Conservation (phyloP, 1,140 invertebrate species). For the Drosophila cardini region DNA sequence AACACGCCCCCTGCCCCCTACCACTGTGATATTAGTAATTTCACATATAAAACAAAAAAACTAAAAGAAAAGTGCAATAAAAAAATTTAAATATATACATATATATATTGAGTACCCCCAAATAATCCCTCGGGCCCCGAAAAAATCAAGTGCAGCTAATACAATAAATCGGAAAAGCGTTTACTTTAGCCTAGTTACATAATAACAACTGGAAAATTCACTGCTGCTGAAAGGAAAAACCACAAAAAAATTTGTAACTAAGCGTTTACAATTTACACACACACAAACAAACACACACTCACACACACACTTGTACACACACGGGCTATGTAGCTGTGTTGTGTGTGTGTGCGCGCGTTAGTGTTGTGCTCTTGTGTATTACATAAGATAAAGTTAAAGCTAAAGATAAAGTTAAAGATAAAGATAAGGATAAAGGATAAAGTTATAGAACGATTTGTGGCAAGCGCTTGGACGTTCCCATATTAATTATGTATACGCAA, state of each 20-base stretch:
- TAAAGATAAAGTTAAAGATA: neutral
- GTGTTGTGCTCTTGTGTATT: constrained; percentile 10
- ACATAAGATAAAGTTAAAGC: neutral
- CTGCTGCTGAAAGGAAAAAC: neutral
- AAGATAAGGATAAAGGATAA: neutral
- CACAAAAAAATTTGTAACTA: constrained; percentile 1
- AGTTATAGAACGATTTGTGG: constrained; percentile 22
- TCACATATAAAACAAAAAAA: constrained; percentile 58
- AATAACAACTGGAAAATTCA: constrained; percentile 22
- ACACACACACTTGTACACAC: neutral
- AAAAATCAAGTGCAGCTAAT: constrained; percentile 30
- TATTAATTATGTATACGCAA: constrained; percentile 86
- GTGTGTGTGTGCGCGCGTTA: constrained; percentile 16
- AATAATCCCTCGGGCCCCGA: neutral
- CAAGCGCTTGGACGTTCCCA: constrained; percentile 29
- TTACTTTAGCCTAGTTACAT: constrained; percentile 35
- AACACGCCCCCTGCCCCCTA: constrained; percentile 42
- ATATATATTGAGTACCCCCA: constrained; percentile 13
- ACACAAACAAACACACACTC: constrained; percentile 9
- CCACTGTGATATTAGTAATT: constrained; percentile 82
- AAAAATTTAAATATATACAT: constrained; percentile 32
- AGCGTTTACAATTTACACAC: constrained; percentile 16
- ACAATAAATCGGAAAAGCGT: constrained; percentile 30
- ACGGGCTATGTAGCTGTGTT: constrained; percentile 37
- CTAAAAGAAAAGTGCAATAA: constrained; percentile 65